Evolutionary conservation across 2,113 vertebrate species (phyloP).

Genomic region (Prochilodus magdalenae): DNA sequence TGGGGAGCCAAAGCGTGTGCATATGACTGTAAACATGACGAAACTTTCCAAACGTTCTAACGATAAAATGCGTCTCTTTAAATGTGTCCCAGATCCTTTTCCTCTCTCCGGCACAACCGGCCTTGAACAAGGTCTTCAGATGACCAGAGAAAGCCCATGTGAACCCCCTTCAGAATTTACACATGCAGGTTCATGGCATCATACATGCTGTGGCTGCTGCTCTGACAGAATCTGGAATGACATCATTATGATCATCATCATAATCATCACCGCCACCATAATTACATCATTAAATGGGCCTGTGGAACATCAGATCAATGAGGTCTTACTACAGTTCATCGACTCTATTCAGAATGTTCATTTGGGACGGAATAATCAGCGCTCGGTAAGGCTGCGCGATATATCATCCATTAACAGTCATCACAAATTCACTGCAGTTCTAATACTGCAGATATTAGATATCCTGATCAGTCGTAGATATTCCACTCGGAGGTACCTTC

Average conservation of each 20-base stretch:
- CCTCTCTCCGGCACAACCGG: neutral
- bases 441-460: no score
- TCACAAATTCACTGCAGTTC: no score
- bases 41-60: no score
- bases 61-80: no score
- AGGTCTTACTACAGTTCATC: neutral
- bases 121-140: neutral
- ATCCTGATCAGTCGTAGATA: no score
- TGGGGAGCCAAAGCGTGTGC: no score
- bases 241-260: neutral
- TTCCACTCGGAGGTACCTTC: no score
- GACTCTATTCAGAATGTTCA: neutral
- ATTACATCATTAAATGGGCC: neutral
- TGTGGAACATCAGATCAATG: neutral
- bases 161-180: neutral
- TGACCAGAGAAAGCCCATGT: neutral
- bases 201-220: neutral
- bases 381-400: no score
- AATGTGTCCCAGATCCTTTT: neutral
- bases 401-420: no score
- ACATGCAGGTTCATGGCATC: neutral
- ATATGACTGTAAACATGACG: no score
- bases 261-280: neutral
- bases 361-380: no score
- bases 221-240: neutral